A percentile compares a stretch with the other conserved stretches of the same genome.
Conservation (phyloP, 2,113 vertebrate species). For the Psephotus haematonotus region DNA sequence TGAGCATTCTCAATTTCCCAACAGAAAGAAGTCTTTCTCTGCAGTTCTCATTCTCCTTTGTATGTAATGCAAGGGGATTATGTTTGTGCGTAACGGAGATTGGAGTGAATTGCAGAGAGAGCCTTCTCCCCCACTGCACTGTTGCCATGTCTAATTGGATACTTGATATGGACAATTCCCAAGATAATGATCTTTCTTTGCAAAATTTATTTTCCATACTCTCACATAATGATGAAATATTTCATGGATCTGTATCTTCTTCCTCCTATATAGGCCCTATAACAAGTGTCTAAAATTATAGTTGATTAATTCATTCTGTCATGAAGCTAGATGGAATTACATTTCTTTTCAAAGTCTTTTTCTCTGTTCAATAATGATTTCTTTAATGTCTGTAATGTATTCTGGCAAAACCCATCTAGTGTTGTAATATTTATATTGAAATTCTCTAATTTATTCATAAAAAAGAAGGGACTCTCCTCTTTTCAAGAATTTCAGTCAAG, state of each 20-base stretch:
- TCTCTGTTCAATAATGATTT: slow-evolving; percentile 73
- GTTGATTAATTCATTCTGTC: slow-evolving; percentile 75
- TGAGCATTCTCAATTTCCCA: background rate
- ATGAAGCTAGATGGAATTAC: slow-evolving; percentile 65
- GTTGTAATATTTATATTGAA: slow-evolving; percentile 77
- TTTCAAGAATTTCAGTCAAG: slow-evolving; percentile 34
- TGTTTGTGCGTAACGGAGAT: background rate
- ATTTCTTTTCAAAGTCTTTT: slow-evolving; percentile 66
- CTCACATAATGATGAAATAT: slow-evolving; percentile 34
- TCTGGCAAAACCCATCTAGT: slow-evolving; percentile 75
- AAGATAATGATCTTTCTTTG: background rate
- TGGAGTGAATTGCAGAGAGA: background rate
- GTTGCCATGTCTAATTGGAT: background rate
- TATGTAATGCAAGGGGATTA: background rate
- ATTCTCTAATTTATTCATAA: slow-evolving; percentile 69
- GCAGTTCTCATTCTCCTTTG: background rate
- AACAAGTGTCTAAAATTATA: slow-evolving; percentile 29
- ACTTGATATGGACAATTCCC: background rate
- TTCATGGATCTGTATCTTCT: background rate
- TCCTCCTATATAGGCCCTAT: background rate
- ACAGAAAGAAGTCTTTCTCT: background rate
- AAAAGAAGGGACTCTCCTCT: background rate
- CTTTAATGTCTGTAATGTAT: slow-evolving; percentile 72
- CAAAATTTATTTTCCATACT: slow-evolving; percentile 8
- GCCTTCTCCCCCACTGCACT: background rate